Evolutionary conservation across 2,113 vertebrate genomes (phyloP).

Genomic region (Spea multiplicata): DNA sequence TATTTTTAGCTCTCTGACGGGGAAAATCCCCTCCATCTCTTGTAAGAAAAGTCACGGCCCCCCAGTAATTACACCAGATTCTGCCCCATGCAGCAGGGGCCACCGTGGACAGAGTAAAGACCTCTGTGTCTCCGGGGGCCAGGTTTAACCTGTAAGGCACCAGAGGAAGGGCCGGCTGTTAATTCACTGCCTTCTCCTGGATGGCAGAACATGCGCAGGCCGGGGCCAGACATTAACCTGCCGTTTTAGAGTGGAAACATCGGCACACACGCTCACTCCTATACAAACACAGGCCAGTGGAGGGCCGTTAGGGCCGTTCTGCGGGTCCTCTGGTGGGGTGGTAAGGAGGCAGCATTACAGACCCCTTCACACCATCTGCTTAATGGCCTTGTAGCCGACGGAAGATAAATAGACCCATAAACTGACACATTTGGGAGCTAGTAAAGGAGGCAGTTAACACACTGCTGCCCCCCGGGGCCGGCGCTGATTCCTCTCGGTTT

Average conservation of each 20-base stretch:
- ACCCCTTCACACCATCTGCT: background rate
- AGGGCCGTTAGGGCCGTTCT: too few species aligned
- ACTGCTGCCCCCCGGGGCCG: background rate
- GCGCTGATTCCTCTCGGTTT: background rate
- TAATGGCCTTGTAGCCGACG: background rate
- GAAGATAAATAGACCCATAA: background rate
- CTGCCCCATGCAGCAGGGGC: background rate
- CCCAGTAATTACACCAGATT: too few species aligned
- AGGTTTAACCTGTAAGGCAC: background rate
- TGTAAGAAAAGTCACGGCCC: background rate
- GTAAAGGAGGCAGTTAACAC: background rate
- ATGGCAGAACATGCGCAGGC: too few species aligned
- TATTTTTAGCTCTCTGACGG: background rate
- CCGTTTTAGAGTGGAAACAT: too few species aligned
- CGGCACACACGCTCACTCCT: too few species aligned
- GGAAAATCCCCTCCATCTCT: background rate
- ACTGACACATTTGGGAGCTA: background rate
- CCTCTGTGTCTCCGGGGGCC: background rate
- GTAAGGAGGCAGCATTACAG: too few species aligned
- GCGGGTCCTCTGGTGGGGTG: too few species aligned
- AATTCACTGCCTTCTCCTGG: too few species aligned
- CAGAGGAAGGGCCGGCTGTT: too few species aligned
- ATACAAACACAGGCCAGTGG: too few species aligned
- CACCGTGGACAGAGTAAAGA: background rate
- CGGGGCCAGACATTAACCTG: too few species aligned